A percentile compares a stretch with the other conserved stretches of the same genome.
Evolutionary conservation across 2,113 vertebrate species (phyloP).

Genomic region (Apodemus speciosus): DNA sequence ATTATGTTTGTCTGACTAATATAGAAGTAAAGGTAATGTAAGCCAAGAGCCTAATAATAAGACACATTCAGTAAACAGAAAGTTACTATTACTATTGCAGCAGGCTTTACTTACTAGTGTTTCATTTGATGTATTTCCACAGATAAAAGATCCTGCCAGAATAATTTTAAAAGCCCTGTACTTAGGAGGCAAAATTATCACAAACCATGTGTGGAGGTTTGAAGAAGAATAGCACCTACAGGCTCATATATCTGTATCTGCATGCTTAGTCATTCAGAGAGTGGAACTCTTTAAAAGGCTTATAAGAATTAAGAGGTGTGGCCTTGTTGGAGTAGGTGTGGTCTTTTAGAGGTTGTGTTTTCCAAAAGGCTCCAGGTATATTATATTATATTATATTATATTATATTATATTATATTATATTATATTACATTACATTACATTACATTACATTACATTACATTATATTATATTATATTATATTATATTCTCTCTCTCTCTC

Average conservation of each 20-base stretch:
- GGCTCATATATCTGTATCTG: neutral
- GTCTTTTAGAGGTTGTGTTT: neutral
- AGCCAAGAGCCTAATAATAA: neutral
- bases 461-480: no score
- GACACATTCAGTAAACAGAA: slow-evolving; percentile 30
- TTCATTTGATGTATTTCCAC: neutral
- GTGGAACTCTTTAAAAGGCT: neutral
- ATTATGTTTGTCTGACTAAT: neutral
- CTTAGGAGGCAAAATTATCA: slow-evolving; percentile 11
- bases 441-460: no score
- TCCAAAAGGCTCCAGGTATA: neutral
- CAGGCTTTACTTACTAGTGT: neutral
- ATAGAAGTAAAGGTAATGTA: neutral
- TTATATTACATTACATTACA: no score
- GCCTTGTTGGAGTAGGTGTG: neutral
- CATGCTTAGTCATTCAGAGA: neutral
- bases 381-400: no score
- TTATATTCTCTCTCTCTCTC: neutral
- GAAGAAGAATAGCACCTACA: neutral
- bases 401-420: no score
- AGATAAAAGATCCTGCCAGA: neutral
- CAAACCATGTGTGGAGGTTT: neutral
- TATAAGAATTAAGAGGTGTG: neutral
- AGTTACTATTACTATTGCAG: neutral
- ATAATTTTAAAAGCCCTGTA: slow-evolving; percentile 15